Conservation (phyloP, 2,888 invertebrate genomes). For the Cremastinae sp. region DNA sequence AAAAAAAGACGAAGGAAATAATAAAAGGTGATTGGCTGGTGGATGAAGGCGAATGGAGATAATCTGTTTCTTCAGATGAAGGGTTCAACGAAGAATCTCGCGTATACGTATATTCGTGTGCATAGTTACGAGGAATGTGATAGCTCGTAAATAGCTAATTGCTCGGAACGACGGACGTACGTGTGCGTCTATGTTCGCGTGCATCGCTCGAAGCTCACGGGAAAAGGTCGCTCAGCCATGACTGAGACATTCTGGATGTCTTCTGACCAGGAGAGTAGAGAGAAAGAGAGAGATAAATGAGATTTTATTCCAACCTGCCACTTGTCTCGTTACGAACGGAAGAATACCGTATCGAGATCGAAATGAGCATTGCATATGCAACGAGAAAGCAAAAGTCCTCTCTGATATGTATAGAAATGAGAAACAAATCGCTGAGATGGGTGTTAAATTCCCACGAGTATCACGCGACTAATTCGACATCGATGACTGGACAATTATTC, state of each 20-base stretch:
- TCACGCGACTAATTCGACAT: conserved; percentile 30
- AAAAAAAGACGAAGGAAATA: neutral
- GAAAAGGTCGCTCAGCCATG: conserved; percentile 60
- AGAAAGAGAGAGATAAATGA: neutral
- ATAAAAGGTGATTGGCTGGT: conserved; percentile 18
- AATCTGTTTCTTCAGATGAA: conserved; percentile 28
- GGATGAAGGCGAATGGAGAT: conserved; percentile 12
- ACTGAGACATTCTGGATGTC: conserved; percentile 45
- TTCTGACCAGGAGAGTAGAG: conserved; percentile 15
- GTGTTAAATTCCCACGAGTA: conserved; percentile 38
- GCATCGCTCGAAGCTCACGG: conserved; percentile 14
- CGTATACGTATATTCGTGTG: conserved; percentile 15
- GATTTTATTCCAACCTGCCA: conserved; percentile 40
- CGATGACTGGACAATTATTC: conserved; percentile 23
- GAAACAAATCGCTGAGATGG: conserved; percentile 21
- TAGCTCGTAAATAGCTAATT: conserved; percentile 71
- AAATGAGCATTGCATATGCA: conserved; percentile 18
- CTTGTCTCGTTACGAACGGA: conserved; percentile 45
- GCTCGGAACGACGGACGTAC: conserved; percentile 52
- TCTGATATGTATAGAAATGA: neutral
- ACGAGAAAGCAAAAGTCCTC: conserved; percentile 39
- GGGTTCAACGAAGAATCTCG: conserved; percentile 23
- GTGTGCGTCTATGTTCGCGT: too few relatives aligned
- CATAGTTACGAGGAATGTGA: conserved; percentile 64
- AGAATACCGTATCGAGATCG: conserved; percentile 42